These are phyloP conservation scores for Melanaphis sacchari DNA, from an alignment of 1,140 invertebrate species.

Conservation along the genomic window DNA sequence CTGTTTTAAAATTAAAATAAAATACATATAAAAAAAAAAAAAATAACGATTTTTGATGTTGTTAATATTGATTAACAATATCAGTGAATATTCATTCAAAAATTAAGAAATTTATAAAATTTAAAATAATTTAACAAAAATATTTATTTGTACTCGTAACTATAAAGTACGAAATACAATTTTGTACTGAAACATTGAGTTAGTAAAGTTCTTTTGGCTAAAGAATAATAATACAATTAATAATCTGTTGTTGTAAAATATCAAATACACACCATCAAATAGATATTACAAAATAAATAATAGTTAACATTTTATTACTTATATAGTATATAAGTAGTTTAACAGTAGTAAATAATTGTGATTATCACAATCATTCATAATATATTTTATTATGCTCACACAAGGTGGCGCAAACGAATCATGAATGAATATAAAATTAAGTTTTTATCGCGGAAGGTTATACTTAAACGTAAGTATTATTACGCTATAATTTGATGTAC, in stretches of 20 bases:
- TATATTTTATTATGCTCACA: background rate
- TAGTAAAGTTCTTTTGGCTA: background rate
- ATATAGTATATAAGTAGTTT: background rate
- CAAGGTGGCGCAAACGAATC: background rate
- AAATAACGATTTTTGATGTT: too few species aligned
- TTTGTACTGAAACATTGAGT: background rate
- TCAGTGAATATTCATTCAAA: too few species aligned
- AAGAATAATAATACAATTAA: background rate
- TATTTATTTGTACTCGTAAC: too few species aligned
- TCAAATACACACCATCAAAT: background rate
- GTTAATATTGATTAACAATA: too few species aligned
- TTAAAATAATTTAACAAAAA: too few species aligned
- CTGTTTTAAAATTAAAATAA: too few species aligned
- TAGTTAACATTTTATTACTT: background rate
- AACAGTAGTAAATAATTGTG: background rate
- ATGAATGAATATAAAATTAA: slow-evolving; percentile 8
- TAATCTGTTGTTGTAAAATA: background rate
- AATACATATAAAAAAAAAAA: too few species aligned
- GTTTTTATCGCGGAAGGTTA: slow-evolving; percentile 1
- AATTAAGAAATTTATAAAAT: too few species aligned
- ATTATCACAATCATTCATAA: background rate
- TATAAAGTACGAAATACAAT: background rate
- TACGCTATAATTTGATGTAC: background rate
- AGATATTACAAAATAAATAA: background rate
- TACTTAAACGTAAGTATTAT: background rate